Base-by-base conservation (phyloP, 2,888 invertebrate species). In the Pterostichus madidus region DNA sequence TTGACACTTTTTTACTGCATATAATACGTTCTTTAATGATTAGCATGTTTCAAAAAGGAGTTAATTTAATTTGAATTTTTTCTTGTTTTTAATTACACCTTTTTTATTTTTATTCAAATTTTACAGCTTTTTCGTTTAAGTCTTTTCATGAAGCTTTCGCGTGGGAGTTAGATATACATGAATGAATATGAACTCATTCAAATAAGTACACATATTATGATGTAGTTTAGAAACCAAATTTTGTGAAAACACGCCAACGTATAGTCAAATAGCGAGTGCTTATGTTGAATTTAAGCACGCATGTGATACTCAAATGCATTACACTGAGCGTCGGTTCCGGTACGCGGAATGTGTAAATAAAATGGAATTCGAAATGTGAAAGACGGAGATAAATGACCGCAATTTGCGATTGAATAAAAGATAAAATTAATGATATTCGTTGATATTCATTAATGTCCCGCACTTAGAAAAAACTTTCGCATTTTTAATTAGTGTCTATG, bases 241-340 rank as follows among this genome's bases (percentile, higher is more conserved):
- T 61, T 35, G 61, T 24, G 61, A 3, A 31, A 35, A 31, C 61
- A 32, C 31, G 17, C 32, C 6, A 10, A 0, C 11, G 17, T 61
- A 31, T 31, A 61, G 32, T 61, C 32, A 61, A 61, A 61, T 61
- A 32, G 35, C 32, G 31, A 61, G 35, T 61, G 32, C 61, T 61
- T 61, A 61, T 5, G 61, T 11, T 61, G 32, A n/a, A 61, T 61
- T 61, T 32, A 31, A 61, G 61, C 32, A n/a, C 13, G 61, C 61
- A 61, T 61, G 61, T 61, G 32, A 32, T 32, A 32, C 61, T 61
- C 61, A 61, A 61, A 32, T 61, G 61, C 61, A 32, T 61, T 61
- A 61, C 61, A 7, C 35, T 61, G 11, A 8, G 61, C 4, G 61
- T 31, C 61, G 35, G 35, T 32, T 8, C 13, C 31, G 35, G 35